phyloP scores from a whole-genome alignment of 64 coral and sea anemone species.

The Pachyseris speciosa region DNA sequence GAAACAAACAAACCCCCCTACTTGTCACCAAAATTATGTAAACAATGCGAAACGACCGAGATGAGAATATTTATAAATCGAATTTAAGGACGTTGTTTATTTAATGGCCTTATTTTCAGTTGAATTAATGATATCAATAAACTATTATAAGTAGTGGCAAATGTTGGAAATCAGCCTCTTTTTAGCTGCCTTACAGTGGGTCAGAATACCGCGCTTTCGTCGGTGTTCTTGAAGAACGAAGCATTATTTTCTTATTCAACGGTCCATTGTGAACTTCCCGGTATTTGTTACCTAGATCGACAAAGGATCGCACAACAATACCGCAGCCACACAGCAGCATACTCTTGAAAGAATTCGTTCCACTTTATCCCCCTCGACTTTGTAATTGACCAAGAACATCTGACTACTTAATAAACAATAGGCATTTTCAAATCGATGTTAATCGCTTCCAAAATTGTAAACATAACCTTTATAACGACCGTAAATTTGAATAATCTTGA shows the following conservation, averaged over 20 bases:
- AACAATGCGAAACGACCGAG: neutral
- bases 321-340: neutral
- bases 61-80: neutral
- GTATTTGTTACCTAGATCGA: neutral
- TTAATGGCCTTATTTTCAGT: slow-evolving; percentile 2
- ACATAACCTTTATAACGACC: neutral
- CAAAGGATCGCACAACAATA: neutral
- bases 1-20: slow-evolving; percentile 4
- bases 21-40: neutral
- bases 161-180: slow-evolving; percentile 2
- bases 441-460: neutral
- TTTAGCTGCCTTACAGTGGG: neutral
- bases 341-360: slow-evolving; percentile 7
- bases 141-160: neutral
- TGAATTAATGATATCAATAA: slow-evolving; percentile 5
- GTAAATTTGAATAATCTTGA: slow-evolving; percentile 4
- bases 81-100: neutral
- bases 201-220: neutral
- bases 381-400: neutral
- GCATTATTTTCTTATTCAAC: slow-evolving; percentile 4
- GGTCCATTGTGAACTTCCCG: neutral
- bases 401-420: neutral
- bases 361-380: slow-evolving; percentile 1
- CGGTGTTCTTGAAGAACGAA: neutral
- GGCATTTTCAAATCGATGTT: neutral